Conservation (phyloP, 2,888 invertebrate species). For the Cephus pygmeus region DNA sequence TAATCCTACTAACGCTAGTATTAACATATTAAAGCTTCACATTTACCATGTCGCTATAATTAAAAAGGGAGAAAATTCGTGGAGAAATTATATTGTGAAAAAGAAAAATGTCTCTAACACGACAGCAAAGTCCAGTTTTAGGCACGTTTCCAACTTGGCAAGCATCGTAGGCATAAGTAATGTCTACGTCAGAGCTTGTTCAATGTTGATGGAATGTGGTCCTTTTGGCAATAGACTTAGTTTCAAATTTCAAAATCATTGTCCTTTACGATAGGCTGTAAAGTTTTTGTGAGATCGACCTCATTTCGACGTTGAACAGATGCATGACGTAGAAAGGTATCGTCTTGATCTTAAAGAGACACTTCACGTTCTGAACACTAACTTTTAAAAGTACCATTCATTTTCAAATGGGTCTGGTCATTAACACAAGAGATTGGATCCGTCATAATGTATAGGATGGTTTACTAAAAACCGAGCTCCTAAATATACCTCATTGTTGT, state of each 20-base stretch:
- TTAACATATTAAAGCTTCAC: background rate
- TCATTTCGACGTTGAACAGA: background rate
- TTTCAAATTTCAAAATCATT: background rate
- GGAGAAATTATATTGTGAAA: background rate
- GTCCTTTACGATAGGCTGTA: slow-evolving; percentile 1
- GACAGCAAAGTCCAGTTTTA: background rate
- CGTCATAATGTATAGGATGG: background rate
- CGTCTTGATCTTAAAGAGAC: background rate
- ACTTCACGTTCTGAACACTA: background rate
- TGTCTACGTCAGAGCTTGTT: background rate
- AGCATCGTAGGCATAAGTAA: background rate
- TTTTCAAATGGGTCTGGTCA: background rate
- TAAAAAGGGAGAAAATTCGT: background rate
- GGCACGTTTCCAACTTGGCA: background rate
- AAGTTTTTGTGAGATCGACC: background rate
- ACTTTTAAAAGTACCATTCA: background rate
- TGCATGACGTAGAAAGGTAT: background rate
- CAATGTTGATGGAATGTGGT: background rate
- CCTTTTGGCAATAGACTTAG: background rate
- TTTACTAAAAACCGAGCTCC: background rate
- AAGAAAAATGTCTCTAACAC: background rate
- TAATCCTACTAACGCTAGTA: background rate
- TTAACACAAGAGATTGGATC: background rate
- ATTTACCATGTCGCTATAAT: background rate
- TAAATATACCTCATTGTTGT: background rate